phyloP scores from a whole-genome alignment of 2,113 vertebrate genomes.

The Atlantisia rogersi region DNA sequence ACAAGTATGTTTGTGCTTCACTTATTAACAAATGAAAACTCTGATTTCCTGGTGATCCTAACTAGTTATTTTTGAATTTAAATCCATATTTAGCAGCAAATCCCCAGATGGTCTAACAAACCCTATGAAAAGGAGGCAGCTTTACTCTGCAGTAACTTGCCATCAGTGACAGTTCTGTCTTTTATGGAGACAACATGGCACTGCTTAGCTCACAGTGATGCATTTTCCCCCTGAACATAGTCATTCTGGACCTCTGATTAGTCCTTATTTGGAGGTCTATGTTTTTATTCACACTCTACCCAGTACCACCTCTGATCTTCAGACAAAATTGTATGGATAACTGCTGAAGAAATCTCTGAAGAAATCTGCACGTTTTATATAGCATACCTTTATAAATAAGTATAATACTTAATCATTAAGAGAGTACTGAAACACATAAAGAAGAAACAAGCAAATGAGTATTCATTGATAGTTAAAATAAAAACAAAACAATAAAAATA shows the following conservation, averaged over 20 bases:
- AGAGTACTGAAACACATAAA: neutral
- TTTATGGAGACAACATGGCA: neutral
- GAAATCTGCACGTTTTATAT: rapidly evolving
- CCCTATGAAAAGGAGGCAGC: neutral
- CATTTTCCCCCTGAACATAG: neutral
- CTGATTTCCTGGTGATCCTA: neutral
- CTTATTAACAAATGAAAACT: neutral
- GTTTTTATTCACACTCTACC: neutral
- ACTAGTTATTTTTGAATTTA: neutral
- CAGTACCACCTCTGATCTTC: neutral
- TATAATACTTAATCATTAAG: neutral
- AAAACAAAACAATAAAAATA: neutral
- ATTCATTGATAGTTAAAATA: neutral
- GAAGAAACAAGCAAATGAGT: neutral
- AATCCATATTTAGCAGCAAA: neutral
- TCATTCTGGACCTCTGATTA: neutral
- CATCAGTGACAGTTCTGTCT: neutral
- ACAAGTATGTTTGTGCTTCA: neutral
- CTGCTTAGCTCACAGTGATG: neutral
- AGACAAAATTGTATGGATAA: neutral
- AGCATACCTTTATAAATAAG: neutral
- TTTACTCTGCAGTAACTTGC: neutral
- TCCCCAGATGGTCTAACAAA: neutral
- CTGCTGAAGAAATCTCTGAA: neutral
- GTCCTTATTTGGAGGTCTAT: neutral